Conservation (phyloP, 2,888 invertebrate genomes). For the Amphipoea lucens region DNA sequence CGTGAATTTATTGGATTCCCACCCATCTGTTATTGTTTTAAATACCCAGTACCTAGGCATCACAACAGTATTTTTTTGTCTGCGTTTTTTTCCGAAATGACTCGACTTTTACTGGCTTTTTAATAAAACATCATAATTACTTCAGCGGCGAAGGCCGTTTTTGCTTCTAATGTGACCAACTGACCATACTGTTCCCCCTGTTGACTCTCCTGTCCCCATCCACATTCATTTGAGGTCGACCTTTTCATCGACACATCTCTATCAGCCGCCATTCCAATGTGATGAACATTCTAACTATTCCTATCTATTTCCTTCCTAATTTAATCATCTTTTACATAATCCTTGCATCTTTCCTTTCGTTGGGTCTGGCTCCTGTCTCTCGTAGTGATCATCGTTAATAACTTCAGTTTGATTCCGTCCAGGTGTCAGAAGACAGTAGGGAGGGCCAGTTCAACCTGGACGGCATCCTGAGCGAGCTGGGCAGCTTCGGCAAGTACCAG, state of each 20-base stretch:
- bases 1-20: neutral
- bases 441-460: conserved; percentile 87
- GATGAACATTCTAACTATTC: neutral
- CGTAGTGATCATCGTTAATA: neutral
- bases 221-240: neutral
- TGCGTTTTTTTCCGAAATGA: neutral
- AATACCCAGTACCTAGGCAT: neutral
- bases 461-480: conserved; percentile 87
- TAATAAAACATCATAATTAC: neutral
- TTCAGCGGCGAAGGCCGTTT: neutral
- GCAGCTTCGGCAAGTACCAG: conserved; percentile 91
- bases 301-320: neutral
- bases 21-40: neutral
- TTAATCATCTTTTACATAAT: neutral
- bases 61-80: neutral
- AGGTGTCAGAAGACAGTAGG: conserved; percentile 73
- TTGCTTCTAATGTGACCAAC: neutral
- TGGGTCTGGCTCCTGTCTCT: neutral
- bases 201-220: neutral
- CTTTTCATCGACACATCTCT: neutral
- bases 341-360: neutral
- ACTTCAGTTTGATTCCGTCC: neutral
- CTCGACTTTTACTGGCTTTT: neutral
- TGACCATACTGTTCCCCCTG: neutral
- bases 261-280: neutral